Evolutionary conservation across 2,797 vertebrate genomes (phyloP).

Genomic region (Naso thynnoides): DNA sequence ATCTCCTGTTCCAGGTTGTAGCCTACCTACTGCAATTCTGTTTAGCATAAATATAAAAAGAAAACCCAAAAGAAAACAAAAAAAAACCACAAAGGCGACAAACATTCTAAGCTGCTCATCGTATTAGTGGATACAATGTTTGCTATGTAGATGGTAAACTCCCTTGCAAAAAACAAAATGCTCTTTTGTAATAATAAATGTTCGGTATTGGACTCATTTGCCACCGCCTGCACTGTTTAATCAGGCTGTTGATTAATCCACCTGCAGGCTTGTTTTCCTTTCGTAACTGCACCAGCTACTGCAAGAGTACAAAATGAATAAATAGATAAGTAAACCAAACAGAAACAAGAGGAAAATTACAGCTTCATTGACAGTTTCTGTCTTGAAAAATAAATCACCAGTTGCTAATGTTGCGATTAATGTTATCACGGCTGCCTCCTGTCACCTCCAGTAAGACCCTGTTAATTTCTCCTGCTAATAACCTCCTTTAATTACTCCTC

Average conservation of each 20-base stretch:
- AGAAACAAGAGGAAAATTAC: conserved; percentile 16
- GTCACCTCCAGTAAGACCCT: conserved; percentile 49
- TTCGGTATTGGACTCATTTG: not conserved
- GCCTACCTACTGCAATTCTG: too few species aligned
- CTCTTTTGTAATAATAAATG: not conserved
- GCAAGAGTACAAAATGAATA: conserved; percentile 1
- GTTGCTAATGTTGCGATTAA: conserved; percentile 37
- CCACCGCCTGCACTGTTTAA: not conserved
- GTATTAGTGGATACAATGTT: not conserved
- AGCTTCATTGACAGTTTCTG: conserved; percentile 32
- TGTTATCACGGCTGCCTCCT: conserved; percentile 49
- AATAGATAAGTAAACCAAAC: not conserved
- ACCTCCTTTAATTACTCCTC: conserved; percentile 63
- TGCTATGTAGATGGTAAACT: too few species aligned
- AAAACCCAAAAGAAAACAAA: too few species aligned
- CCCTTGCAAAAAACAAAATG: not conserved
- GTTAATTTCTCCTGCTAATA: conserved; percentile 57
- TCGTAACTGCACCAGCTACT: not conserved
- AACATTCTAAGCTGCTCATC: not conserved
- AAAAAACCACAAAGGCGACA: too few species aligned
- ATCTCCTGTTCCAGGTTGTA: too few species aligned
- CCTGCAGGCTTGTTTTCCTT: not conserved
- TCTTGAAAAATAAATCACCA: conserved; percentile 8
- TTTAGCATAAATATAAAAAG: too few species aligned
- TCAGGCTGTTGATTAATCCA: not conserved